Conservation (phyloP, 2,113 vertebrate species). For the Columba livia region DNA sequence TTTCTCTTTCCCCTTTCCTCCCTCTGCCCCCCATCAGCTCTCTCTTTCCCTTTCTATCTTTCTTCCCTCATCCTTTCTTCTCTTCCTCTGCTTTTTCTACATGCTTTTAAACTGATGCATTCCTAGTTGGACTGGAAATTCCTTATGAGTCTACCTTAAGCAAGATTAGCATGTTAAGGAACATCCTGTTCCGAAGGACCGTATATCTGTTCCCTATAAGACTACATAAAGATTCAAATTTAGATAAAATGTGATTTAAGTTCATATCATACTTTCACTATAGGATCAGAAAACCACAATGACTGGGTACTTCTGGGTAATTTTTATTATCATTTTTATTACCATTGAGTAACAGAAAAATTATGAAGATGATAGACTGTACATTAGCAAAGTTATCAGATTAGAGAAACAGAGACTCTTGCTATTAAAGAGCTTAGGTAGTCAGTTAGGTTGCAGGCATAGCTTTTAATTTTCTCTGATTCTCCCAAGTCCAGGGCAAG, state of each 20-base stretch:
- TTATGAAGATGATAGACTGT: background rate
- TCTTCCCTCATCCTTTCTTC: background rate
- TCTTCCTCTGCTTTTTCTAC: background rate
- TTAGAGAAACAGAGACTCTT: background rate
- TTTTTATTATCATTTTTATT: constrained; percentile 19
- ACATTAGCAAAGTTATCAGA: background rate
- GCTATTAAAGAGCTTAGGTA: background rate
- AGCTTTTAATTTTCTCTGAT: background rate
- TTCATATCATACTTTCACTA: background rate
- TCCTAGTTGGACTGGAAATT: background rate
- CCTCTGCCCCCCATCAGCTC: background rate
- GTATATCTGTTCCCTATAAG: background rate
- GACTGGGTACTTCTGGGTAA: background rate
- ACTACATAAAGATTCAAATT: background rate
- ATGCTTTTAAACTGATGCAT: background rate
- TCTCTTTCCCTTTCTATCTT: background rate
- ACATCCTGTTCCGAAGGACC: background rate
- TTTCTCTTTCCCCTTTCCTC: background rate
- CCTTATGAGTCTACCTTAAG: background rate
- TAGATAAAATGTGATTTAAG: background rate
- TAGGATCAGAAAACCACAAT: background rate
- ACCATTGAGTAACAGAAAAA: background rate
- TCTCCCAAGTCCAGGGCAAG: background rate
- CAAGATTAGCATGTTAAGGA: background rate
- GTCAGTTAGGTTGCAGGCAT: background rate